Base-by-base conservation (phyloP, 2,113 vertebrate genomes). In the Colossoma macropomum region DNA sequence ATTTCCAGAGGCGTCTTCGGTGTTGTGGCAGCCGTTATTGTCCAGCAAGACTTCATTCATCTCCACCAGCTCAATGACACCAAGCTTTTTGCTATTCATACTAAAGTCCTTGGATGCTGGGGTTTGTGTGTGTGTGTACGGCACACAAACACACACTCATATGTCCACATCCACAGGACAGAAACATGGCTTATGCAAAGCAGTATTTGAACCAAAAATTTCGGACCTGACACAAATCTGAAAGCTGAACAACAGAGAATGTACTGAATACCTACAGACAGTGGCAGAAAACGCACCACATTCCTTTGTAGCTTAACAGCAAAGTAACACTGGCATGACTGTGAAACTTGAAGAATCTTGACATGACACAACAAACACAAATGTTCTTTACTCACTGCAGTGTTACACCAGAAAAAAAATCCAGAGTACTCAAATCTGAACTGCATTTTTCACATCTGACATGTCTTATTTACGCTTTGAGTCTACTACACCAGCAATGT, bases 121-220 rank as follows among this genome's bases (percentile, higher is more conserved):
- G 34, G 62, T 66, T 30, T 45, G 48, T 50, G 65, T 45, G 45
- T 54, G 16, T 60, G 66, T 77, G 54, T 69, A 45, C 0, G 73
- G 66, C 74, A 52, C 34, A 38, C 38, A 45, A n/a, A 41, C 65
- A 32, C 66, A 38, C 56, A 50, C 45, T 32, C 34, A 6, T 27
- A 9, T 65, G 74, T 78, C 75, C 79, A 79, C 66, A 54, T 56
- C 80, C 80, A 68, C 71, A 74, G 70, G 70, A 72, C 76, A 71
- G 78, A 85, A 68, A 71, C 80, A 83, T 77, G 84, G 77, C 77
- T 85, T 74, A 81, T 38, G 27, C 69, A 76, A 79, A 80, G 48
- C 84, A 60, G 91, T 86, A 79, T 91, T 89, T 84, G 86, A 89
- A 85, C 89, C 84, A 74, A 28, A 80, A 25, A 13, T 4, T 45